Evolutionary conservation across 2,888 invertebrate genomes (phyloP).

Genomic region (Protodeltote pygarga): DNA sequence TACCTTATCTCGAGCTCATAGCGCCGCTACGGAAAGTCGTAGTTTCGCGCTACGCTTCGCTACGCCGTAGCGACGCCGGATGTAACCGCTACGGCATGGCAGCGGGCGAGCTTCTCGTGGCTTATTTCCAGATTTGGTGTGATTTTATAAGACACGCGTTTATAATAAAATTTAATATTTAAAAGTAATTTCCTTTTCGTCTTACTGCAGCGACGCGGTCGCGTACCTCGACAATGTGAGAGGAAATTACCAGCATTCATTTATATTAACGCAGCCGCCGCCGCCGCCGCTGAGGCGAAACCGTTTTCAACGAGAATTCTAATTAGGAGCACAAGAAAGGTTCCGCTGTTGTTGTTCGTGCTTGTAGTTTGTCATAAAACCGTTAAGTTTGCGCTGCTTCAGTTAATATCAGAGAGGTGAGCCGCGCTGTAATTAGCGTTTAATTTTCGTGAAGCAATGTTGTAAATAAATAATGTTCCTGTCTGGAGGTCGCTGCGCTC

Average conservation of each 20-base stretch:
- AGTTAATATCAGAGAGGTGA: neutral
- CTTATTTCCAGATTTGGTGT: slow-evolving; percentile 1
- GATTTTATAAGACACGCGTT: slow-evolving; percentile 4
- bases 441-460: neutral
- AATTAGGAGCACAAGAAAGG: neutral
- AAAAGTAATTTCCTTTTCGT: slow-evolving; percentile 10
- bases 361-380: neutral
- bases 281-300: slow-evolving; percentile 3
- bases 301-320: neutral
- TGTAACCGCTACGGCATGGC: neutral
- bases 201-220: neutral
- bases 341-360: neutral
- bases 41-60: slow-evolving; percentile 1
- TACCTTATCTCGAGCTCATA: neutral
- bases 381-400: neutral
- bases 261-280: slow-evolving; percentile 6
- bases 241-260: slow-evolving; percentile 15
- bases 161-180: slow-evolving; percentile 20
- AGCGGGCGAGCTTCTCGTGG: neutral
- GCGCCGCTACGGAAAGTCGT: neutral
- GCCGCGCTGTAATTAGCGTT: neutral
- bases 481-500: neutral
- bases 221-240: slow-evolving; percentile 2
- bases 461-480: slow-evolving; percentile 1
- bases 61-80: neutral